Conservation (phyloP, 2,888 invertebrate species). For the Antheraea assamensis region DNA sequence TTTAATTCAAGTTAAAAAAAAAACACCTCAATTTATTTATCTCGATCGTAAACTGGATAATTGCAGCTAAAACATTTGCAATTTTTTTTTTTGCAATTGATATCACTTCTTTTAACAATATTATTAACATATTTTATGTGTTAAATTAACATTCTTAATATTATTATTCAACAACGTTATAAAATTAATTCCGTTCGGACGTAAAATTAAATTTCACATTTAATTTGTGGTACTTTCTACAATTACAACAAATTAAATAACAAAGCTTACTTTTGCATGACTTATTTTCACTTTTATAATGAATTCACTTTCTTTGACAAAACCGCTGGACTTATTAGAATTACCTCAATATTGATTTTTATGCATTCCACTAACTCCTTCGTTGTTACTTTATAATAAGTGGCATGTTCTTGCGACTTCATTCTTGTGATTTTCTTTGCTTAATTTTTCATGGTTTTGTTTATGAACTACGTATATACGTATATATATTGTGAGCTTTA, state of each 20-base stretch:
- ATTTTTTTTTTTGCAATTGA: background rate
- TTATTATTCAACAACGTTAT: slow-evolving; percentile 8
- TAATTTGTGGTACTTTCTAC: slow-evolving; percentile 6
- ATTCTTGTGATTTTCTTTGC: no score
- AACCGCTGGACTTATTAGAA: no score
- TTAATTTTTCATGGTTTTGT: no score
- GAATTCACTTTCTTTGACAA: slow-evolving; percentile 10
- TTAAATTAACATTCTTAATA: background rate
- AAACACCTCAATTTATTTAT: background rate
- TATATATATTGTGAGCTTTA: no score
- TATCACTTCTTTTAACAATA: background rate
- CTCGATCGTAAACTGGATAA: background rate
- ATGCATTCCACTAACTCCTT: background rate
- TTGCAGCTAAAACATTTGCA: background rate
- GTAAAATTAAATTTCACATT: slow-evolving; percentile 1
- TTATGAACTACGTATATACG: no score
- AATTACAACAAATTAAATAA: background rate
- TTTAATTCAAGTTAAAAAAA: background rate
- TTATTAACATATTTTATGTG: background rate
- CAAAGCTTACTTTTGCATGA: background rate
- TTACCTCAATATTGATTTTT: background rate
- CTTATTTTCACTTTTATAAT: slow-evolving; percentile 10
- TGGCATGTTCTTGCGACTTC: no score
- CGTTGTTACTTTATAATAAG: no score
- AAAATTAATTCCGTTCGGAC: background rate